A percentile compares a stretch with the other conserved stretches of the same genome.
Conservation (phyloP, 2,113 vertebrate genomes). For the Seriola quinqueradiata region DNA sequence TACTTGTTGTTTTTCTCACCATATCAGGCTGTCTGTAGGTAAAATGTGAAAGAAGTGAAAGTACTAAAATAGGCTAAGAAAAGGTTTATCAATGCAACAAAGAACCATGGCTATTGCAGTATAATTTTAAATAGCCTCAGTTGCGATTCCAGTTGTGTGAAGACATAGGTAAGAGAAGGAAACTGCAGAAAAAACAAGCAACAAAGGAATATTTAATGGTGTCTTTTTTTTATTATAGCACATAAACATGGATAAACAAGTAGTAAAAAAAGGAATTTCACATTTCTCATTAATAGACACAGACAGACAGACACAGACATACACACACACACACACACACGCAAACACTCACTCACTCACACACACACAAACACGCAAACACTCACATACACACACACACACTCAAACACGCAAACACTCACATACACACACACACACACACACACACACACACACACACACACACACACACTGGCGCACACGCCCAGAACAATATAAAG, state of each 20-base stretch:
- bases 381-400: background rate
- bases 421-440: background rate
- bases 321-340: background rate
- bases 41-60: background rate
- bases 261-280: background rate
- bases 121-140: background rate
- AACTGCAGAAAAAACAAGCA: background rate
- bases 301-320: background rate
- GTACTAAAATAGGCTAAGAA: background rate
- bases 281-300: background rate
- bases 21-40: background rate
- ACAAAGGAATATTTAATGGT: background rate
- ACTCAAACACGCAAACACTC: background rate
- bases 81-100: background rate
- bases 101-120: background rate
- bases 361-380: background rate
- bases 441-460: background rate
- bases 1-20: background rate
- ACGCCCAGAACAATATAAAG: constrained; percentile 1
- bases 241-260: constrained; percentile 14
- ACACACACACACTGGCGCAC: background rate
- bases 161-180: background rate
- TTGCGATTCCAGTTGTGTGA: background rate
- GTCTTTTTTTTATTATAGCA: constrained; percentile 29
- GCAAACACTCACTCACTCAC: background rate